Evolutionary conservation across 2,113 vertebrate genomes (phyloP).

Genomic region (Dasyurus viverrinus): DNA sequence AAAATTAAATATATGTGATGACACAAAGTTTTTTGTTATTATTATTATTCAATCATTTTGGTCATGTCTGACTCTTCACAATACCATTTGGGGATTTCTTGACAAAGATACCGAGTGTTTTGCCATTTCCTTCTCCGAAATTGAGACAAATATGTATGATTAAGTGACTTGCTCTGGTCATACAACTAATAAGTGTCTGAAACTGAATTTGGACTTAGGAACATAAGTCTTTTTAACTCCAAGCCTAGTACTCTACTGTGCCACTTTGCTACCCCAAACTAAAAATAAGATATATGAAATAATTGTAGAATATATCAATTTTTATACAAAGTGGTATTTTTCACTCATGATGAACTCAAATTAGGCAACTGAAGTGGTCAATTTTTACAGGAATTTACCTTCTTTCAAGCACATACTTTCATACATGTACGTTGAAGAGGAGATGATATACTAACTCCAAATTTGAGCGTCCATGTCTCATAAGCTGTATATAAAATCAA

Average conservation of each 20-base stretch:
- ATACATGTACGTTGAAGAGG: neutral
- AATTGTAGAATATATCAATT: conserved; percentile 12
- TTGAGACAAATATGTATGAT: neutral
- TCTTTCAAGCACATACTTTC: neutral
- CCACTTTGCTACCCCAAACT: neutral
- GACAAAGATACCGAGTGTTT: neutral
- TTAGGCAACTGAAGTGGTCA: conserved; percentile 8
- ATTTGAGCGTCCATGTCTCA: neutral
- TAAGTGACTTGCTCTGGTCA: neutral
- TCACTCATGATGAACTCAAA: neutral
- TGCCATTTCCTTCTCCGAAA: neutral
- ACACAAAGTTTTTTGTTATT: neutral
- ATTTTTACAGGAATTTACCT: neutral
- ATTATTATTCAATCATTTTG: neutral
- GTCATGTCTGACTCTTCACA: neutral
- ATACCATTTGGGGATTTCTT: neutral
- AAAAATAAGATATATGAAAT: conserved; percentile 6
- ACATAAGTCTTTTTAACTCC: neutral
- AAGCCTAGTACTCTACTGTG: neutral
- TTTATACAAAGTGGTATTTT: conserved; percentile 18
- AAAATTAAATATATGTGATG: neutral
- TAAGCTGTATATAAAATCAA: conserved; percentile 33
- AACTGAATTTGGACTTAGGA: neutral
- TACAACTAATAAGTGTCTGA: neutral
- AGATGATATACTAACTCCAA: conserved; percentile 3